A percentile compares a stretch with the other conserved stretches of the same genome.
phyloP scores from a whole-genome alignment of 2,113 vertebrate species.

The Pituophis catenifer region DNA sequence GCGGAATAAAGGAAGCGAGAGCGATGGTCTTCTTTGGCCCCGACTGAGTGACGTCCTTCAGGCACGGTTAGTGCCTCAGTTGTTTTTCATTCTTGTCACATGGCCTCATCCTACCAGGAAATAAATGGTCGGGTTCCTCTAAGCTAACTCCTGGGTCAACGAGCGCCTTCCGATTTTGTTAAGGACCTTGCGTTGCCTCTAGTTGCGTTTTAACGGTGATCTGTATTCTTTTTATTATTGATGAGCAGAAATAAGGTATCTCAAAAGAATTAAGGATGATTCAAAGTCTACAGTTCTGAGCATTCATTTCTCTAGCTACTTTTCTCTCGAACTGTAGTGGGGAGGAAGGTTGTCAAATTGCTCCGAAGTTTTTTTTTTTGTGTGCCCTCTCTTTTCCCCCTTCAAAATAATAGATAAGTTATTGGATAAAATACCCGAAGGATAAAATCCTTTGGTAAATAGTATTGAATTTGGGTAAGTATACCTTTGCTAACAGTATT shows the following conservation, averaged over 20 bases:
- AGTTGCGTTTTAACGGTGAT: not conserved
- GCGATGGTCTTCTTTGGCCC: not conserved
- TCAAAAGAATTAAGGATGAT: not conserved
- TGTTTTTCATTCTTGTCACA: not conserved
- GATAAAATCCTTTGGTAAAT: not conserved
- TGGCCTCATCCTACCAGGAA: not conserved
- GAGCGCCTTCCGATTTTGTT: not conserved
- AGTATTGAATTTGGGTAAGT: not conserved
- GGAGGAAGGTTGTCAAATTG: not conserved
- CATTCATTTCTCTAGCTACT: not conserved
- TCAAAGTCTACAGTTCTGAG: not conserved
- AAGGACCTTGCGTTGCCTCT: not conserved
- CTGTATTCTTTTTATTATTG: not conserved
- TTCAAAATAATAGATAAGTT: not conserved
- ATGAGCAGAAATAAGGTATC: not conserved
- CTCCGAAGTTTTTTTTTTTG: not conserved
- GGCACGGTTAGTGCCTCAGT: not conserved
- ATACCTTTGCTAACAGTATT: not conserved
- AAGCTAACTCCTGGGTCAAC: not conserved
- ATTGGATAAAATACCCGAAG: not conserved
- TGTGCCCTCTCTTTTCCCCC: not conserved
- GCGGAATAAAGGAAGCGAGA: not conserved
- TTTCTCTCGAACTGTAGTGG: not conserved
- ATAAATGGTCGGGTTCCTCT: not conserved
- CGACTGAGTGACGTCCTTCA: not conserved